Evolutionary conservation across 2,797 vertebrate species (phyloP).

Genomic region (Synaphobranchus kaupii): DNA sequence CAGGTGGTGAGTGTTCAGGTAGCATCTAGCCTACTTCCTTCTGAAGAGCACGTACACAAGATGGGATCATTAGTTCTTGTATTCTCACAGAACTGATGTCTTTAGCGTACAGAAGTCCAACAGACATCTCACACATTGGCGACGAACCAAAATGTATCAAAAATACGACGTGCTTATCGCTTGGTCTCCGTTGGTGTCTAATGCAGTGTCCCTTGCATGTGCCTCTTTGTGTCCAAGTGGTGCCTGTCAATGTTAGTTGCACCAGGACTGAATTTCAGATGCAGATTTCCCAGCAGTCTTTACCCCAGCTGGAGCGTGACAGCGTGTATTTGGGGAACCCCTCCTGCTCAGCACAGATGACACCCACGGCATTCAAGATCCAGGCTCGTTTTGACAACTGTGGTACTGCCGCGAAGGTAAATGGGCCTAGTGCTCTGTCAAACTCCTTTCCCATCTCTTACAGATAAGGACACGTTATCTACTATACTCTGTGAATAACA

Average conservation of each 20-base stretch:
- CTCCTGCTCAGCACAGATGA: conserved; percentile 81
- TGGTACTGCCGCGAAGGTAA: conserved; percentile 84
- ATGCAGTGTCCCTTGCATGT: not conserved
- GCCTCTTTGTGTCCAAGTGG: conserved; percentile 70
- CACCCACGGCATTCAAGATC: conserved; percentile 84
- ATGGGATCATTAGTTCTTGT: not conserved
- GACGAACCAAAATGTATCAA: not conserved
- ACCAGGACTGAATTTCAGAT: conserved; percentile 95
- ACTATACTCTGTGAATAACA: not conserved
- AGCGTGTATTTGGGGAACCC: conserved; percentile 90
- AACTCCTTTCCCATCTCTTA: not conserved
- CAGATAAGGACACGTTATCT: not conserved
- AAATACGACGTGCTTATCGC: not conserved
- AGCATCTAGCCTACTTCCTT: not conserved
- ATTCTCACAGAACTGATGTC: not conserved
- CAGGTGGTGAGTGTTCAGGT: conserved; percentile 79
- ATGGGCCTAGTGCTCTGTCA: not conserved
- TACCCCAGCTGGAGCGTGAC: conserved; percentile 85
- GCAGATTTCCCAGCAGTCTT: conserved; percentile 80
- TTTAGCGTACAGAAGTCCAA: not conserved
- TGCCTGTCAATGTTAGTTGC: conserved; percentile 93
- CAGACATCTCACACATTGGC: not conserved
- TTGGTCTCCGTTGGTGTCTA: not conserved
- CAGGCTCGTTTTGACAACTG: conserved; percentile 92
- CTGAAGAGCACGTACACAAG: not conserved